Base-by-base conservation (phyloP, 1,140 invertebrate genomes). In the Pentalonia nigronervosa region DNA sequence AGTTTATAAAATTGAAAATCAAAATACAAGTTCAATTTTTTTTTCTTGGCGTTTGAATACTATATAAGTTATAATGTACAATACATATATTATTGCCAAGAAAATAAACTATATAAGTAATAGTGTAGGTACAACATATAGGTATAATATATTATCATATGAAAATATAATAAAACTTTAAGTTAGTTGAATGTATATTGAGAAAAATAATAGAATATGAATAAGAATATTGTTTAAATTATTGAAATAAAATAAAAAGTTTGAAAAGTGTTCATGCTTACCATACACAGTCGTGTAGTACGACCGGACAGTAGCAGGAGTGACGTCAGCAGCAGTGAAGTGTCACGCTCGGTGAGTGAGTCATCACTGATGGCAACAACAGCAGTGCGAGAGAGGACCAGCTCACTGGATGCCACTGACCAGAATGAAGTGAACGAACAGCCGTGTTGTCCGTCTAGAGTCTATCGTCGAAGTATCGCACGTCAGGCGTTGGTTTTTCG, bases 231-330 rank as follows among this genome's bases (percentile, higher is more conserved):
- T 45, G 25, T 84, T 25, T 7, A 25, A n/a, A 87, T 87, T 7
- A 45, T 87, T 30, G 2, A 84, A 41, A 41, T 14, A 84, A 84
- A 25, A 87, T 48, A 25, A 41, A 87, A 48, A 17, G 45, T 87
- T 34, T 30, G 11, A 87, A n/a, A 47, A 88, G 21, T 88, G 86
- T 88, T 92, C 76, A 92, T 93, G 91, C 91, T 93, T 93, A 93
- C 91, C 91, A 50, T 93, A 47, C 88, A 23, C 25, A 41, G 36
- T 41, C 34, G 36, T 11, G 23, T 45, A 45, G 83, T 41, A 34
- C n/a, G 76, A 36, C 76, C 25, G 84, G 11, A 30, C 17, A 84
- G 86, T 17, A 47, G 47, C 17, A 23, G 45, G 87, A 47, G 84
- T 48, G 17, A n/a, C 48, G 1, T 0, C 36, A 36, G 90, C 45